Conservation (phyloP, 2,888 invertebrate genomes). For the Mechanitis messenoides region DNA sequence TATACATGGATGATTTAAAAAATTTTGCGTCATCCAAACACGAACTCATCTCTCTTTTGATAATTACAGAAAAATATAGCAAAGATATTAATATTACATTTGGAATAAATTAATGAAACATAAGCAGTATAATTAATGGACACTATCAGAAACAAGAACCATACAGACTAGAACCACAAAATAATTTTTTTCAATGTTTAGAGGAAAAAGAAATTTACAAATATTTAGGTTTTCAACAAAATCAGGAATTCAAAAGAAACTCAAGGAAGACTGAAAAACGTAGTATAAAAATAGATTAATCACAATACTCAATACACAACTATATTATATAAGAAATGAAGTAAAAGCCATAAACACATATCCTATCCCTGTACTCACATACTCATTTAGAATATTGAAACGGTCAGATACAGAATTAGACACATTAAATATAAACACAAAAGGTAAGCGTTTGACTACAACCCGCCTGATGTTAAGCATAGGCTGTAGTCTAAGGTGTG, state of each 20-base stretch:
- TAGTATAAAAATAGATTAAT: conserved; percentile 14
- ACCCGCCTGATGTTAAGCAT: too few species aligned
- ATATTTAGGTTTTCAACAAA: conserved; percentile 18
- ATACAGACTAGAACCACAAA: background rate
- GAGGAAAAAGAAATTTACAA: conserved; percentile 13
- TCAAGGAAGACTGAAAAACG: conserved; percentile 10
- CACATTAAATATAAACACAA: too few species aligned
- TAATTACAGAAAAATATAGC: background rate
- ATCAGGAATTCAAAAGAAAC: conserved; percentile 12
- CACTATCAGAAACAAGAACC: conserved; percentile 6
- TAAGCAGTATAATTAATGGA: conserved; percentile 15
- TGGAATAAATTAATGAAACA: conserved; percentile 2
- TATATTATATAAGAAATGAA: conserved; percentile 13
- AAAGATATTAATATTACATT: conserved; percentile 5
- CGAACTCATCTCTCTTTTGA: too few species aligned
- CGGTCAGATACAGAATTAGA: conserved; percentile 11
- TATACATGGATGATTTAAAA: too few species aligned
- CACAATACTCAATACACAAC: conserved; percentile 11
- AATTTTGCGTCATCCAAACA: too few species aligned
- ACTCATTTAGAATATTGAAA: conserved; percentile 17
- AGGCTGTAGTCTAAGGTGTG: too few species aligned
- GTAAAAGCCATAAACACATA: conserved; percentile 17
- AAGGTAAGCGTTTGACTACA: too few species aligned
- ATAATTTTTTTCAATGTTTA: conserved; percentile 1
- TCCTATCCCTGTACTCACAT: conserved; percentile 16